Conservation (phyloP, 1,140 invertebrate genomes). For the Hylaeus anthracinus region DNA sequence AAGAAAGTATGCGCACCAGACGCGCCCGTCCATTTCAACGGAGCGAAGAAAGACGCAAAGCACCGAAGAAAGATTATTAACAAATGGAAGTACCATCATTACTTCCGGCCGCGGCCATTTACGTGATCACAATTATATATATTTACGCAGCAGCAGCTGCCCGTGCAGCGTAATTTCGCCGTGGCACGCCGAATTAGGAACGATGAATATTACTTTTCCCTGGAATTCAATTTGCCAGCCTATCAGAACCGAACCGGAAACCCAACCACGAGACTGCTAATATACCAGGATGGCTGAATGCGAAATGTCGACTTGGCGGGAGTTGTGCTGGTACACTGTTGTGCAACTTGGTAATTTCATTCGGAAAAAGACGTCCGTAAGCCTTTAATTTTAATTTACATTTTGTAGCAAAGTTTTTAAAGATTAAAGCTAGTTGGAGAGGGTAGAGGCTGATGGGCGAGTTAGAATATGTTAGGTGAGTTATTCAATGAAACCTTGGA, state of each 20-base stretch:
- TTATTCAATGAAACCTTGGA: too few relatives aligned
- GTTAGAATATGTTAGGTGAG: too few relatives aligned
- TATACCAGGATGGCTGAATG: too few relatives aligned
- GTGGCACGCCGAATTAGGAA: constrained; percentile 17
- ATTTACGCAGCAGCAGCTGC: constrained; percentile 1
- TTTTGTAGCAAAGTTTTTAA: too few relatives aligned
- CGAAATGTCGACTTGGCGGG: not conserved
- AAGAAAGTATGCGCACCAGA: not conserved
- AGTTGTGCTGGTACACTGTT: too few relatives aligned
- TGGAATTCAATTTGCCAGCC: constrained; percentile 18
- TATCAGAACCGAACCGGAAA: constrained; percentile 3
- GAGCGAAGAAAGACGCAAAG: not conserved
- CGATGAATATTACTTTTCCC: constrained; percentile 38
- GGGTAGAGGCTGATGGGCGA: too few relatives aligned
- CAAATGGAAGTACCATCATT: not conserved
- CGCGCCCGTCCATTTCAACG: not conserved
- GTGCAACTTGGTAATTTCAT: too few relatives aligned
- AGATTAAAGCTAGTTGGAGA: too few relatives aligned
- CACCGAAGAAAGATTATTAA: constrained; percentile 17
- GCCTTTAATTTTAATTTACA: too few relatives aligned
- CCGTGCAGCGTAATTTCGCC: not conserved
- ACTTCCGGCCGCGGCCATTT: constrained; percentile 14
- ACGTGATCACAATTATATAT: constrained; percentile 21
- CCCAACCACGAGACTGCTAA: not conserved
- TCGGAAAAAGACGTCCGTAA: too few relatives aligned